Percentiles rank a stretch among this genome's conserved stretches.
Conservation (phyloP, 2,113 vertebrate genomes). For the Prunella fulvescens region DNA sequence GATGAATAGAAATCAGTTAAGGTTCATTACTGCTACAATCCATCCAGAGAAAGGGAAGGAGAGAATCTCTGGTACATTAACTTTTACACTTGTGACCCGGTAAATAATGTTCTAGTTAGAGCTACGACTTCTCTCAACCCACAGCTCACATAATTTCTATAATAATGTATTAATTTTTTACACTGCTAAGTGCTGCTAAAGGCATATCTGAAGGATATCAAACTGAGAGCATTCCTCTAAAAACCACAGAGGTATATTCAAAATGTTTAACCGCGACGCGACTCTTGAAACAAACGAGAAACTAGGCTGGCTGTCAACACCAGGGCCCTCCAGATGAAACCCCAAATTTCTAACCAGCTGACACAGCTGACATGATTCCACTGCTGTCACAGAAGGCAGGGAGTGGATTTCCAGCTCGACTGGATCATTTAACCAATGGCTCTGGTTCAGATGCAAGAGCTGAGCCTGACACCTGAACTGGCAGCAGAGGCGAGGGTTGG, state of each 20-base stretch:
- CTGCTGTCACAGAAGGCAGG: constrained; percentile 16
- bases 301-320: background rate
- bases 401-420: constrained; percentile 1
- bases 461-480: background rate
- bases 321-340: background rate
- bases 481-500: background rate
- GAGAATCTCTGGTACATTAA: constrained; percentile 84
- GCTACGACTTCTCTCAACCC: constrained; percentile 65
- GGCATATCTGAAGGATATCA: background rate
- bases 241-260: background rate
- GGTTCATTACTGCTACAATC: constrained; percentile 83
- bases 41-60: constrained; percentile 76
- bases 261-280: background rate
- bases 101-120: constrained; percentile 85
- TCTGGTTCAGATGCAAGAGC: background rate
- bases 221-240: background rate
- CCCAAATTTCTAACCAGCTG: background rate
- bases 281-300: background rate
- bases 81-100: constrained; percentile 80
- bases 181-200: background rate
- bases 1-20: constrained; percentile 80
- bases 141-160: constrained; percentile 26
- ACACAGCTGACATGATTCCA: background rate
- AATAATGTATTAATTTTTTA: constrained; percentile 13
- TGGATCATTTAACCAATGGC: background rate